These are phyloP conservation scores for Cryptomyrus ogoouensis DNA, from an alignment of 2,113 vertebrate genomes.

Conservation along the genomic window DNA sequence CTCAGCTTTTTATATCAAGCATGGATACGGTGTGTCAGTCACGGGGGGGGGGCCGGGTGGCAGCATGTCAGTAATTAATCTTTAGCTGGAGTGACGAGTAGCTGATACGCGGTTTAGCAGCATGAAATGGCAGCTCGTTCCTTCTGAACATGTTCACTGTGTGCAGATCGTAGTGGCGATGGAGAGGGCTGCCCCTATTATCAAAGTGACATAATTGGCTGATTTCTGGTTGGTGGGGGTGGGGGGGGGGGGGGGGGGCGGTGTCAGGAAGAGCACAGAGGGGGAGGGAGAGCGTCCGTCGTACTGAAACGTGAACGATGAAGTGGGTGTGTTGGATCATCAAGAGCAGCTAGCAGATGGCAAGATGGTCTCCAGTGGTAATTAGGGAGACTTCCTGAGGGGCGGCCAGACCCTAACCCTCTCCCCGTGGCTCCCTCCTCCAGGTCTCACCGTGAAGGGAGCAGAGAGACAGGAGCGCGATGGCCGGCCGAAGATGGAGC, in stretches of 20 bases:
- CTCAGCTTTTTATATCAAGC: conserved; percentile 12
- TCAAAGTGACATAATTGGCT: conserved; percentile 1
- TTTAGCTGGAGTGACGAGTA: not conserved
- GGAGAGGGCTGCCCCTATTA: not conserved
- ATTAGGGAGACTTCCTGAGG: conserved; percentile 49
- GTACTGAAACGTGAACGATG: not conserved
- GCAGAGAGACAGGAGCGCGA: not conserved
- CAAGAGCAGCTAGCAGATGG: conserved; percentile 54
- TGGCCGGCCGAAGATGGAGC: not conserved
- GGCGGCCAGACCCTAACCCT: conserved; percentile 34
- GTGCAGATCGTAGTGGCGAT: not conserved
- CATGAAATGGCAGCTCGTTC: not conserved
- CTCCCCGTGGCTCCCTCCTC: conserved; percentile 24
- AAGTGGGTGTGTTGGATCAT: conserved; percentile 34
- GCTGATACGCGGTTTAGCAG: not conserved
- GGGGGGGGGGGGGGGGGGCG: not conserved
- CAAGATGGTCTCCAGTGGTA: conserved; percentile 46
- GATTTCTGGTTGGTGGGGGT: not conserved
- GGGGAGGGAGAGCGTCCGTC: not conserved
- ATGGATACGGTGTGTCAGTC: not conserved
- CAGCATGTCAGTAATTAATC: conserved; percentile 5
- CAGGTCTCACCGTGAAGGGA: conserved; percentile 48
- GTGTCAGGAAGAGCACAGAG: not conserved
- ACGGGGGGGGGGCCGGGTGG: no score
- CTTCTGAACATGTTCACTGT: not conserved